Evolutionary conservation across 2,797 vertebrate genomes (phyloP), one percentile per base, ranked within the genome.

Genomic region (Okamejei kenojei): DNA sequence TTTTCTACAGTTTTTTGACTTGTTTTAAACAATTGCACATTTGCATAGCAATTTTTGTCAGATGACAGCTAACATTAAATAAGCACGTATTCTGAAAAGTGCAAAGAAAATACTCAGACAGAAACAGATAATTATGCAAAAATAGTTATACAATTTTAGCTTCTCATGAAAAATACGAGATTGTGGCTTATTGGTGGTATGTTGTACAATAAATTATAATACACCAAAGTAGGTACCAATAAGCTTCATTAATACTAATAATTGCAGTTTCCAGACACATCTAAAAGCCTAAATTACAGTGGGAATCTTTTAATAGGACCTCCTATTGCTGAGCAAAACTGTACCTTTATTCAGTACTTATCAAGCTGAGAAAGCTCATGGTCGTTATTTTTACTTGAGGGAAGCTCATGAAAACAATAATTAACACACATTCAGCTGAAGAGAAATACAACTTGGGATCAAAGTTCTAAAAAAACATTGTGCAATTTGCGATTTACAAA

Each of bases 71-170:
- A 65, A 88, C 61, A 88, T 68, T 88, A 65, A 88, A 88, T 88
- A 35, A 68, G 61, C 84, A 88, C 17, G 84, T 88, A 88, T 88
- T 88, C 35, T 88, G 84, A 88, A 88, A 88, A 88, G 84, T 88
- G 63, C 84, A 68, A 88, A 88, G 84, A 88, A 88, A 88, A 88
- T 88, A 88, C 84, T 68, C 84, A 88, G 61, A 35, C n/a, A 32
- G 84, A 88, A 88, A 88, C 84, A 88, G 84, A 88, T 88, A 88
- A 88, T 88, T 88, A 88, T 88, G 63, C 65, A 88, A 88, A 88
- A 88, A 88, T 88, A 88, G 84, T 88, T 88, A 88, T 88, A 88
- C 84, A 65, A 65, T 88, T 88, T 88, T 88, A 88, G 63, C 63
- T 68, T 88, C 61, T 88, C 61, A 45, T 68, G 84, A 68, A 88